A percentile compares a stretch with the other conserved stretches of the same genome.
Evolutionary conservation across 2,888 invertebrate genomes (phyloP).

Genomic region (Fragum fragum): DNA sequence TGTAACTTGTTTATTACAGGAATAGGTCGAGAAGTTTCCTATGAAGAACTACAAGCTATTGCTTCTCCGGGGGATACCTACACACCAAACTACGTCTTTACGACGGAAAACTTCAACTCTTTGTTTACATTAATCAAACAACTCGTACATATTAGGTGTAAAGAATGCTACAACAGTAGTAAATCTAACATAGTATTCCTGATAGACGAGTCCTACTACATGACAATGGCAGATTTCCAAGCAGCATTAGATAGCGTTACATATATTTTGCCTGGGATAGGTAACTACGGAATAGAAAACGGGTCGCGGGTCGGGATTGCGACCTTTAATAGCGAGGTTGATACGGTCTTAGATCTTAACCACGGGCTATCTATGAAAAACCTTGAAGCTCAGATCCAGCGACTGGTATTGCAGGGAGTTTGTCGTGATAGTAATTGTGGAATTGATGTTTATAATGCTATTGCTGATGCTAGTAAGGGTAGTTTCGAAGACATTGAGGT

Average conservation of each 20-base stretch:
- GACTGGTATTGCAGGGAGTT: not conserved
- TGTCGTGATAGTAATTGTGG: slow-evolving; percentile 9
- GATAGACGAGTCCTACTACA: slow-evolving; percentile 26
- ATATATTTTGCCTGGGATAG: slow-evolving; percentile 11
- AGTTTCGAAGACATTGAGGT: not conserved
- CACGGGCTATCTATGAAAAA: not conserved
- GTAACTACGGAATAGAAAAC: not conserved
- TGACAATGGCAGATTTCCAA: slow-evolving; percentile 18
- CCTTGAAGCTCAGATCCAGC: not conserved
- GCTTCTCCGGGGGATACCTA: slow-evolving; percentile 19
- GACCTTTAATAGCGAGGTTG: not conserved
- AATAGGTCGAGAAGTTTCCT: slow-evolving; percentile 39
- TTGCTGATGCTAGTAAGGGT: not conserved
- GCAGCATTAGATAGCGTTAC: slow-evolving; percentile 20
- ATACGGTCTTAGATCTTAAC: not conserved
- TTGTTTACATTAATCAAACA: slow-evolving; percentile 40
- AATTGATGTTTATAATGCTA: not conserved
- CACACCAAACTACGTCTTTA: slow-evolving; percentile 34
- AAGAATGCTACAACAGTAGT: slow-evolving; percentile 29
- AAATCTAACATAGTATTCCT: slow-evolving; percentile 37
- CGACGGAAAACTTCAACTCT: slow-evolving; percentile 45
- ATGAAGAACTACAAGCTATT: slow-evolving; percentile 44
- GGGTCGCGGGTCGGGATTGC: not conserved
- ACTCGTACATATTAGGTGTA: slow-evolving; percentile 41
- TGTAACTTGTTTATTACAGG: too few species aligned